Evolutionary conservation across 2,113 vertebrate species (phyloP).

Genomic region (Leuciscus idus): DNA sequence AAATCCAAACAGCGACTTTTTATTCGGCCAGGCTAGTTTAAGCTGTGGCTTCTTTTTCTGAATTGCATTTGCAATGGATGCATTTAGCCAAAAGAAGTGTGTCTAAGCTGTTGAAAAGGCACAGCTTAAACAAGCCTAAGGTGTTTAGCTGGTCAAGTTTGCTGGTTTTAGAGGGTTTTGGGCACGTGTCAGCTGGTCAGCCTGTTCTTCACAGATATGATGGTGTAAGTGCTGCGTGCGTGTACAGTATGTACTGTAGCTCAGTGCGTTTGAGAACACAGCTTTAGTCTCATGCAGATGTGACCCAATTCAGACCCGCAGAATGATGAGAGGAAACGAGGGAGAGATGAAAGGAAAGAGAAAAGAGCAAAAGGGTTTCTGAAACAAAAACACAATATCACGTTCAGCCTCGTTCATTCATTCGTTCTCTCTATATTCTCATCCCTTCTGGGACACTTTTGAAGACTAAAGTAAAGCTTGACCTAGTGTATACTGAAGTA

Average conservation of each 20-base stretch:
- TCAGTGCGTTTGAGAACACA: slow-evolving; percentile 20
- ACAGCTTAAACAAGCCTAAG: not conserved
- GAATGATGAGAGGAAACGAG: slow-evolving; percentile 16
- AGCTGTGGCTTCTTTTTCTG: no score
- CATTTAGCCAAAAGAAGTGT: not conserved
- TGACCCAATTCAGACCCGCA: slow-evolving; percentile 69
- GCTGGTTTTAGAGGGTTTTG: not conserved
- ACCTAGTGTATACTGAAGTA: not conserved
- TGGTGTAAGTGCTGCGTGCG: not conserved
- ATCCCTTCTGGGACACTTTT: not conserved
- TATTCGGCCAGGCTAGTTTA: no score
- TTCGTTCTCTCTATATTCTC: not conserved
- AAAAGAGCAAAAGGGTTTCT: not conserved
- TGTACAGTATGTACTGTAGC: not conserved
- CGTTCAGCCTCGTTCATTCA: not conserved
- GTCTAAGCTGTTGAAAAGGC: not conserved
- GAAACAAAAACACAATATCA: not conserved
- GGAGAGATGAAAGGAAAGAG: slow-evolving; percentile 15
- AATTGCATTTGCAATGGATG: no score
- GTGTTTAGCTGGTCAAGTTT: not conserved
- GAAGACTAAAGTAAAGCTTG: not conserved
- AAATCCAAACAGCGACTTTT: no score
- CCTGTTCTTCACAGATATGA: not conserved
- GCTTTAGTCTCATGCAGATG: slow-evolving; percentile 57
- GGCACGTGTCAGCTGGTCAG: not conserved